These are phyloP conservation scores for Bombus difficillimus DNA, from an alignment of 1,140 invertebrate genomes.

Conservation along the genomic window DNA sequence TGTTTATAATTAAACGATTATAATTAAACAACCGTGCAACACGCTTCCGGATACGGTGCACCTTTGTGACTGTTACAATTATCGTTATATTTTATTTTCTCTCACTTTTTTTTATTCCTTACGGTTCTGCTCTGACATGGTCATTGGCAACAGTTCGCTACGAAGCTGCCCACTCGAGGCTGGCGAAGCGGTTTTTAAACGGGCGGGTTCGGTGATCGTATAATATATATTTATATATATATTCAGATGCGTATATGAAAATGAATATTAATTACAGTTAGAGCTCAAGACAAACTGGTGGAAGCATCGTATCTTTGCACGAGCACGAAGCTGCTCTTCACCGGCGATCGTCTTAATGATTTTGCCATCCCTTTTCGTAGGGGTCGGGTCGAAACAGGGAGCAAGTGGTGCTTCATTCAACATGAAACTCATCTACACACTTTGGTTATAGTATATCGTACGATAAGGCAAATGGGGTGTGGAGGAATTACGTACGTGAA, in stretches of 20 bases:
- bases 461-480: conserved; percentile 44
- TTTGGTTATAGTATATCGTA: conserved; percentile 67
- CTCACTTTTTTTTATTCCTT: not conserved
- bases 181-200: conserved; percentile 70
- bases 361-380: conserved; percentile 81
- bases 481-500: conserved; percentile 14
- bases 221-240: conserved; percentile 15
- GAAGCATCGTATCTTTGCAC: conserved; percentile 32
- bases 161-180: conserved; percentile 80
- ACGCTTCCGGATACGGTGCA: conserved; percentile 19
- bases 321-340: conserved; percentile 11
- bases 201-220: conserved; percentile 59
- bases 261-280: conserved; percentile 46
- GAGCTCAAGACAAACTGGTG: conserved; percentile 27
- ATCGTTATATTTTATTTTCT: not conserved
- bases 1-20: conserved; percentile 20
- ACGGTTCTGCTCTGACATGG: conserved; percentile 76
- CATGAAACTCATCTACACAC: conserved; percentile 80
- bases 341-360: conserved; percentile 59
- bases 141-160: conserved; percentile 79
- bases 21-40: conserved; percentile 3
- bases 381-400: conserved; percentile 78
- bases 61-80: not conserved
- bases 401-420: conserved; percentile 77
- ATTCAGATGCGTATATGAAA: conserved; percentile 48